phyloP scores from a whole-genome alignment of 1,140 invertebrate species.

The Drosophila ambigua region DNA sequence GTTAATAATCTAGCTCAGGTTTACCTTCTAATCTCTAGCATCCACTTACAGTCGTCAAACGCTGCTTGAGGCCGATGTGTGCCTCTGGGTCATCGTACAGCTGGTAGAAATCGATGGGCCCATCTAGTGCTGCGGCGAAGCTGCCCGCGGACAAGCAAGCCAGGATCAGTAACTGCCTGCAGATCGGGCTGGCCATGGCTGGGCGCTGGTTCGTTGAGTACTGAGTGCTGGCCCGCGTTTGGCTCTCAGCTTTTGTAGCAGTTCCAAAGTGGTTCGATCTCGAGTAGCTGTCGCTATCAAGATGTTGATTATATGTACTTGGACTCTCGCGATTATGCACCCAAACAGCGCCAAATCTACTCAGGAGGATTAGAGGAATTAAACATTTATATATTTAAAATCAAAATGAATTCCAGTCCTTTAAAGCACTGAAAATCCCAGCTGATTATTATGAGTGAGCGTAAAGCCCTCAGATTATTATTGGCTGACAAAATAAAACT shows the following conservation, averaged over 20 bases:
- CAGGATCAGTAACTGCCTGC: constrained; percentile 10
- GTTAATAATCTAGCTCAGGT: neutral
- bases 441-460: neutral
- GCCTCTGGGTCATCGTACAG: constrained; percentile 62
- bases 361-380: constrained; percentile 6
- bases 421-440: neutral
- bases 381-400: neutral
- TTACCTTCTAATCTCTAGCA: too few relatives aligned
- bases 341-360: constrained; percentile 10
- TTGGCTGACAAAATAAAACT: too few relatives aligned
- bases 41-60: constrained; percentile 45
- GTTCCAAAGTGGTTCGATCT: constrained; percentile 9
- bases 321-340: constrained; percentile 22
- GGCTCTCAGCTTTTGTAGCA: constrained; percentile 20
- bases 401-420: neutral
- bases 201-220: constrained; percentile 6
- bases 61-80: constrained; percentile 32
- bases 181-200: constrained; percentile 33
- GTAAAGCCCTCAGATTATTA: neutral
- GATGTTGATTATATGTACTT: constrained; percentile 24
- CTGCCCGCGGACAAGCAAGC: neutral
- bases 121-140: constrained; percentile 28
- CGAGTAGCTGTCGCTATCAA: constrained; percentile 27
- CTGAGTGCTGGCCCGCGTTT: constrained; percentile 18
- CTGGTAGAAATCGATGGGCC: constrained; percentile 56